A percentile compares a stretch with the other conserved stretches of the same genome.
phyloP scores from a whole-genome alignment of 2,888 invertebrate species.

The Gari tellinella region DNA sequence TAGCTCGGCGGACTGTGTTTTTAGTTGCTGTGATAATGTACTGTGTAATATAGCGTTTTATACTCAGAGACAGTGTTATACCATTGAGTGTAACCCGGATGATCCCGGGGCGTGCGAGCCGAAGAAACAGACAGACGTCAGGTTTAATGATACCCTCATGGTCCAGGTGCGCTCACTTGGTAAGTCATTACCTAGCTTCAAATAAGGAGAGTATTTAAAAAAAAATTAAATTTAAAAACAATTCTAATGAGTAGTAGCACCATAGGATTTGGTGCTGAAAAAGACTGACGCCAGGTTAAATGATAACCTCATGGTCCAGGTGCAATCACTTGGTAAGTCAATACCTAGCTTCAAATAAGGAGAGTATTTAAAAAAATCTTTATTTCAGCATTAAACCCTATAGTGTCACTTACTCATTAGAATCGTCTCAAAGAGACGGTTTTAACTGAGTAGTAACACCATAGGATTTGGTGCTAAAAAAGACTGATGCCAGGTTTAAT shows the following conservation, averaged over 20 bases:
- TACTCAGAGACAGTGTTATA: constrained; percentile 41
- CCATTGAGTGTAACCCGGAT: constrained; percentile 36
- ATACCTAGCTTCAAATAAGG: neutral
- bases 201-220: neutral
- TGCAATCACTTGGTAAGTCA: constrained; percentile 39
- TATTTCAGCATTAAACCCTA: too few relatives aligned
- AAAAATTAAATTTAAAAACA: too few relatives aligned
- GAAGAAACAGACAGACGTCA: constrained; percentile 2
- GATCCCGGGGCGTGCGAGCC: constrained; percentile 28
- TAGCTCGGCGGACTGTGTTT: constrained; percentile 30
- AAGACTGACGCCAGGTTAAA: constrained; percentile 15
- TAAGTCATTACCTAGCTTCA: constrained; percentile 14
- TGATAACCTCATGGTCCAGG: constrained; percentile 38
- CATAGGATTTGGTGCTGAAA: too few relatives aligned
- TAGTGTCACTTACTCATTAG: too few relatives aligned
- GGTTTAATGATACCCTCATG: constrained; percentile 30
- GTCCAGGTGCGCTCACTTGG: constrained; percentile 44
- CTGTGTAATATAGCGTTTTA: constrained; percentile 58
- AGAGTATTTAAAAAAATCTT: too few relatives aligned
- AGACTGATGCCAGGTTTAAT: constrained; percentile 14
- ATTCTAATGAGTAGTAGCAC: too few relatives aligned
- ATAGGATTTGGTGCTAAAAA: too few relatives aligned
- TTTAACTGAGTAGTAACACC: too few relatives aligned
- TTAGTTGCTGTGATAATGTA: constrained; percentile 47
- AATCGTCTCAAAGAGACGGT: too few relatives aligned